Percentiles rank a stretch among this genome's conserved stretches.
Conservation (phyloP, 1,140 invertebrate genomes). For the Musca domestica region DNA sequence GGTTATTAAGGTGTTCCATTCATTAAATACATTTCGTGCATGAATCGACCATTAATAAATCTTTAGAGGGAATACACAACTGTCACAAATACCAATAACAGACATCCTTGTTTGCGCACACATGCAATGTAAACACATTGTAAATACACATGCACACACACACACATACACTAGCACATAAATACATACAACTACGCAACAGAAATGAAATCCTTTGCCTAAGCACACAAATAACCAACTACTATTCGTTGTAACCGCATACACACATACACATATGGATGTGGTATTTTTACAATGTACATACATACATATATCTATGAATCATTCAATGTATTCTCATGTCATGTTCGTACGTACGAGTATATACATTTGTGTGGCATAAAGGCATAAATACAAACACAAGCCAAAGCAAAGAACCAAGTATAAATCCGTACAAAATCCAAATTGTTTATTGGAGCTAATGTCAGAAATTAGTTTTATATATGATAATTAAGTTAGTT, state of each 20-base stretch:
- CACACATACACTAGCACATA: neutral
- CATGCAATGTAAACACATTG: neutral
- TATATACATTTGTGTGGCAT: too few species aligned
- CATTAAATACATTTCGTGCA: slow-evolving; percentile 7
- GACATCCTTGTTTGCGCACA: neutral
- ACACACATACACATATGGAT: neutral
- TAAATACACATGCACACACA: neutral
- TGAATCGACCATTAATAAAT: slow-evolving; percentile 16
- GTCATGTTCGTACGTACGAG: too few species aligned
- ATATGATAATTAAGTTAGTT: too few species aligned
- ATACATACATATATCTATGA: too few species aligned
- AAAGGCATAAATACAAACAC: too few species aligned
- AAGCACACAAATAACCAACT: neutral
- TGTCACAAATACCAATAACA: too few species aligned
- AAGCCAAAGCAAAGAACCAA: too few species aligned
- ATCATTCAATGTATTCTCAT: too few species aligned
- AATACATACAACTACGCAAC: neutral
- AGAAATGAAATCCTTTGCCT: slow-evolving; percentile 9
- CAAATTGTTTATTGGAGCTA: too few species aligned
- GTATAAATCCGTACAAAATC: too few species aligned
- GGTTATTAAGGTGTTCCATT: neutral
- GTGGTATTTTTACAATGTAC: too few species aligned
- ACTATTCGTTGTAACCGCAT: neutral
- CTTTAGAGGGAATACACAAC: neutral
- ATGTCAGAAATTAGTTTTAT: too few species aligned